phyloP scores from a whole-genome alignment of 2,888 invertebrate genomes.

The Hirtodrosophila cameraria region DNA sequence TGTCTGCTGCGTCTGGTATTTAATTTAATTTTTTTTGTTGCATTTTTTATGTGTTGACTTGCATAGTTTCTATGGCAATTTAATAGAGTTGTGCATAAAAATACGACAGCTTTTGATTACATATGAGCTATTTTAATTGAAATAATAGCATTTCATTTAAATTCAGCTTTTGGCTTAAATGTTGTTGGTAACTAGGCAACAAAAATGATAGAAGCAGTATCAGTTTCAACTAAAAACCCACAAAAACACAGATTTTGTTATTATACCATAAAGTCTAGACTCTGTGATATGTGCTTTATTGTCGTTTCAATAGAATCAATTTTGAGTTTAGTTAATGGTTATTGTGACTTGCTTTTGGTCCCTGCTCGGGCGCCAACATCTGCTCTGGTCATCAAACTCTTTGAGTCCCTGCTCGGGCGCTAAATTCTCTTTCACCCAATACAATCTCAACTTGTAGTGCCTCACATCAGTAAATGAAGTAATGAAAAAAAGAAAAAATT shows the following conservation, averaged over 20 bases:
- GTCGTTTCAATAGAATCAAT: not conserved
- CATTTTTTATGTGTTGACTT: conserved; percentile 28
- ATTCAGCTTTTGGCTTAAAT: no score
- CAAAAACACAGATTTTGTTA: conserved; percentile 19
- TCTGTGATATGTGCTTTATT: conserved; percentile 3
- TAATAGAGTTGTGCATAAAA: conserved; percentile 22
- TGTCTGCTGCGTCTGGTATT: conserved; percentile 57
- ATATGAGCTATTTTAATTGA: conserved; percentile 28
- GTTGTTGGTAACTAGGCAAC: no score
- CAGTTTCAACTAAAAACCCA: no score
- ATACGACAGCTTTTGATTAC: not conserved
- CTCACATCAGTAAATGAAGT: not conserved
- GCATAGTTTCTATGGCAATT: conserved; percentile 58
- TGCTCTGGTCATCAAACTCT: conserved; percentile 8
- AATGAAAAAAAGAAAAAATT: conserved; percentile 34
- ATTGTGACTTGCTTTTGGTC: conserved; percentile 4
- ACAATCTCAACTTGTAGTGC: conserved; percentile 5
- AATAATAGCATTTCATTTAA: conserved; percentile 11
- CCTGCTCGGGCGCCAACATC: not conserved
- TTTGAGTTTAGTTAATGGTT: conserved; percentile 16
- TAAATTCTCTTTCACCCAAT: not conserved
- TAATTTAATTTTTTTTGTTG: conserved; percentile 57
- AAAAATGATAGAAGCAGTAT: no score
- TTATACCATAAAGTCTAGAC: conserved; percentile 36
- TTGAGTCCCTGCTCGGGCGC: not conserved